Base-by-base conservation (phyloP, 2,888 invertebrate genomes). In the Apamea crenata region DNA sequence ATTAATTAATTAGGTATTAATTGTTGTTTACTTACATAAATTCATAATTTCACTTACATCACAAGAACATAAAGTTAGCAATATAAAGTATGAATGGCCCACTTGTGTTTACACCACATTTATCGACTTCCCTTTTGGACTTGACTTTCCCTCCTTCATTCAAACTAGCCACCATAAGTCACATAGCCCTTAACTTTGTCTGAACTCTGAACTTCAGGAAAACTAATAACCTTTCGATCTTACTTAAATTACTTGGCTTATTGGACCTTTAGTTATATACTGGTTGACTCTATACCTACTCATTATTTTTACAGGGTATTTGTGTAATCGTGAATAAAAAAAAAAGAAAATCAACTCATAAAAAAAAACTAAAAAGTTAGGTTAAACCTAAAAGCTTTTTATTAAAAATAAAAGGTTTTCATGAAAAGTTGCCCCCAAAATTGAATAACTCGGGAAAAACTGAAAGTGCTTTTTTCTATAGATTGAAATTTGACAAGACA, bases 101-200 rank as follows among this genome's bases (percentile, higher is more conserved):
- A 82, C 86, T 88, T 82, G 74, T 71, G 82, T 85, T 84, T 87
- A 86, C 65, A 81, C 75, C 81, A 77, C 87, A 89, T 86, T 88
- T 89, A 84, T 85, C 83, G 84, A 89, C 86, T 85, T 88, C 74
- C 72, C 72, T 59, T 85, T 87, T 83, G 76, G 80, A 81, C 84
- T n/a, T n/a, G n/a, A n/a, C n/a, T n/a, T n/a, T n/a, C n/a, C n/a
- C 71, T 84, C 47, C 65, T 56, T 80, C 77, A 65, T 80, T 85
- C 80, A 76, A 86, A 84, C 78, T 86, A 82, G 80, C 77, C 79
- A 74, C 67, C 83, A 84, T 86, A 85, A 83, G 77, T 80, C 79
- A 84, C 71, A 86, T 86, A 86, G 88, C 84, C 83, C 76, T 53
- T 77, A 85, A 88, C 79, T 89, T 89, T 70, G 71, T 36, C 72